Percentiles rank a stretch among this genome's conserved stretches.
Conservation (phyloP, 2,888 invertebrate species). For the Tenthredo mesomela region DNA sequence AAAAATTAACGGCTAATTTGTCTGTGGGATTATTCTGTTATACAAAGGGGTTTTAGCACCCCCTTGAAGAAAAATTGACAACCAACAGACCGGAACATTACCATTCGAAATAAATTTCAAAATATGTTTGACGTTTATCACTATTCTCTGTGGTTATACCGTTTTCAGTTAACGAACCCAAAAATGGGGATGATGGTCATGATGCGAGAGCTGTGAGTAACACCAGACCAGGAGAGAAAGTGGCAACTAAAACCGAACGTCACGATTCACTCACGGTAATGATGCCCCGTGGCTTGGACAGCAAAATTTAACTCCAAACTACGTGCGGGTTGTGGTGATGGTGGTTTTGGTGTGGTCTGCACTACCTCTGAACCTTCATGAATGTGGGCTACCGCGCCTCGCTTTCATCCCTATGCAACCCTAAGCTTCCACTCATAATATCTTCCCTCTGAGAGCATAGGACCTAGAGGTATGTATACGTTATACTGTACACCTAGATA, state of each 20-base stretch:
- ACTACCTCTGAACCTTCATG: background rate
- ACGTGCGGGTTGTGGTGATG: background rate
- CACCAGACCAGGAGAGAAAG: background rate
- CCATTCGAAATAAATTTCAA: background rate
- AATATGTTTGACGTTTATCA: background rate
- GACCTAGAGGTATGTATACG: background rate
- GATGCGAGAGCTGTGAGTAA: background rate
- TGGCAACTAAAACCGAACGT: conserved; percentile 30
- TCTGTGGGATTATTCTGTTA: background rate
- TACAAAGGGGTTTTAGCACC: background rate
- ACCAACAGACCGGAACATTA: background rate
- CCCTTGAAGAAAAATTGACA: background rate
- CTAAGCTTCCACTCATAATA: conserved; percentile 23
- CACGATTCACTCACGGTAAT: conserved; percentile 56
- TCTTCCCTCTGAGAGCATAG: background rate
- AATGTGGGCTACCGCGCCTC: conserved; percentile 16
- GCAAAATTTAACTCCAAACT: conserved; percentile 21
- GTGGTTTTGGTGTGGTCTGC: background rate
- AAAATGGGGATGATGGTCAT: background rate
- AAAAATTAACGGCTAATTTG: background rate
- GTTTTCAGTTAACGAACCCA: background rate
- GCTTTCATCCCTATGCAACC: background rate
- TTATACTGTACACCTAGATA: background rate
- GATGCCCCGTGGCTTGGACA: conserved; percentile 45
- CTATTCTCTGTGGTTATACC: background rate